These are phyloP conservation scores for Ptychodera flava DNA, from an alignment of 35 echinoderm and acorn worm genomes.

Conservation along the genomic window DNA sequence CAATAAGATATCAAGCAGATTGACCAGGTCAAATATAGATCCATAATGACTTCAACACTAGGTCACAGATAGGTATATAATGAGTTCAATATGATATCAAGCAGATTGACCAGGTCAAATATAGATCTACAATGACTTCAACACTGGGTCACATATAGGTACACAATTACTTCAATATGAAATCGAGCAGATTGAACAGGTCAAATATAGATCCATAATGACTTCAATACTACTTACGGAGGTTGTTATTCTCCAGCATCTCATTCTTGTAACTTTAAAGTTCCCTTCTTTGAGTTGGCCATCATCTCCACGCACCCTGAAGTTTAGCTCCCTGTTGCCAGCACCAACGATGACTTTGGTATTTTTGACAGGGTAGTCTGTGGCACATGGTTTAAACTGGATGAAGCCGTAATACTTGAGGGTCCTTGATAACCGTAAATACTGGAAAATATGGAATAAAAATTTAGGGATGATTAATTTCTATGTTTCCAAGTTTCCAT, in stretches of 20 bases:
- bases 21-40: too few species aligned
- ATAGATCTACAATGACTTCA: too few species aligned
- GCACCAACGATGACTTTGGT: slow-evolving; percentile 50
- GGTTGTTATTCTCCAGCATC: slow-evolving; percentile 87
- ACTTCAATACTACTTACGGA: slow-evolving; percentile 19
- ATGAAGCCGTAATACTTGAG: slow-evolving; percentile 87
- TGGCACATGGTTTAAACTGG: slow-evolving; percentile 63
- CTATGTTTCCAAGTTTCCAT: too few species aligned
- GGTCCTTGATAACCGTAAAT: slow-evolving; percentile 65
- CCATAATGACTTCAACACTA: too few species aligned
- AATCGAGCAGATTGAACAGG: too few species aligned
- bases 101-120: too few species aligned
- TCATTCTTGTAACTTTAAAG: slow-evolving; percentile 88
- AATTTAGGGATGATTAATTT: not conserved
- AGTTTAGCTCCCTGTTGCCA: slow-evolving; percentile 74
- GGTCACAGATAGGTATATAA: too few species aligned
- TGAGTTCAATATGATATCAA: too few species aligned
- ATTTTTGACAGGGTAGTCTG: slow-evolving; percentile 73
- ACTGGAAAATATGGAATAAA: slow-evolving; percentile 34
- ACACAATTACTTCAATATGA: too few species aligned
- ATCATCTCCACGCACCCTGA: slow-evolving; percentile 47
- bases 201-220: too few species aligned
- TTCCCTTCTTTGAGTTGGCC: slow-evolving; percentile 64
- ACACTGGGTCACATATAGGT: too few species aligned
- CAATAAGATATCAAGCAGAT: too few species aligned